These are phyloP conservation scores for Steinernema hermaphroditum DNA, from an alignment of 2,888 invertebrate species.

Conservation along the genomic window DNA sequence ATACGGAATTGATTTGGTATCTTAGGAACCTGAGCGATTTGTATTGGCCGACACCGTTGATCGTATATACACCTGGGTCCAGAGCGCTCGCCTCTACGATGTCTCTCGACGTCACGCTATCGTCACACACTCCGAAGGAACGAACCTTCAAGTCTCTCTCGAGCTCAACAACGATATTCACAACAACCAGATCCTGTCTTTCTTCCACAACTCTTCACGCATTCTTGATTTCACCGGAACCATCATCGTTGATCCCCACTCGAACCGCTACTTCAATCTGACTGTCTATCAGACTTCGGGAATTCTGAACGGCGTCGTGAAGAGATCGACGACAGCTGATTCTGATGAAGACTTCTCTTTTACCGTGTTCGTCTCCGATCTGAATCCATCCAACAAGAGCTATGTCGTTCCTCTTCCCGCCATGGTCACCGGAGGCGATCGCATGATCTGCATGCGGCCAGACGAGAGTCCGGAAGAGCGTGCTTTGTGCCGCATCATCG, in stretches of 20 bases:
- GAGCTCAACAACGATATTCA: constrained; percentile 1
- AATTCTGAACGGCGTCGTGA: constrained; percentile 48
- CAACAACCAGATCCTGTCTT: constrained; percentile 41
- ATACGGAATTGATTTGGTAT: constrained; percentile 36
- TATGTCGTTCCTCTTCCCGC: constrained; percentile 31
- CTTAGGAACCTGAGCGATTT: constrained; percentile 44
- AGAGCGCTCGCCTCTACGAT: constrained; percentile 59
- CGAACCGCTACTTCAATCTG: constrained; percentile 59
- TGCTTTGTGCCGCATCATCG: constrained; percentile 47
- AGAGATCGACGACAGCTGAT: constrained; percentile 44
- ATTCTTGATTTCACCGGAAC: constrained; percentile 59
- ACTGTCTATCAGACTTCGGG: constrained; percentile 59
- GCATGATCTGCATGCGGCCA: constrained; percentile 50
- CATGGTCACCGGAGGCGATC: constrained; percentile 38
- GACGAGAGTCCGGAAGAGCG: constrained; percentile 53
- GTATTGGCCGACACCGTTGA: constrained; percentile 55
- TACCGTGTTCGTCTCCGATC: constrained; percentile 58
- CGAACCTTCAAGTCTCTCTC: constrained; percentile 59
- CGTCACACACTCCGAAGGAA: constrained; percentile 61
- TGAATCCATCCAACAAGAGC: constrained; percentile 33
- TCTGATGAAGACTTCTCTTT: constrained; percentile 57
- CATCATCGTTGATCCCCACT: constrained; percentile 51
- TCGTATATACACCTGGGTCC: constrained; percentile 56
- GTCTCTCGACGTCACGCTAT: constrained; percentile 55
- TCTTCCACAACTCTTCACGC: constrained; percentile 62